phyloP scores from a whole-genome alignment of 2,113 vertebrate genomes.

The Epinephelus lanceolatus region DNA sequence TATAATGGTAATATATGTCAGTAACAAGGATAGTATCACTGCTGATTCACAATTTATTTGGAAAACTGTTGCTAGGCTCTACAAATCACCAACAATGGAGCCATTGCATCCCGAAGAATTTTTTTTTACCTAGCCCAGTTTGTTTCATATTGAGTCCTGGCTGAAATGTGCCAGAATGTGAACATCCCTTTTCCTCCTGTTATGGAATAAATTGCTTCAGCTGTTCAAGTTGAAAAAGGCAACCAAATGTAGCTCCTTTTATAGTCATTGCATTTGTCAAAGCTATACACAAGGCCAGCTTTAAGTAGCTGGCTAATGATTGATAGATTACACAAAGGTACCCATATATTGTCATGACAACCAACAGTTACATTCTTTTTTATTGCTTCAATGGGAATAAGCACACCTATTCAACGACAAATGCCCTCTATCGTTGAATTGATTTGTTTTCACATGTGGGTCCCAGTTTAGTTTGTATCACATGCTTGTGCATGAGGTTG shows the following conservation, averaged over 20 bases:
- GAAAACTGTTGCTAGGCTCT: not conserved
- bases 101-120: not conserved
- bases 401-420: not conserved
- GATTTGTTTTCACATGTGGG: not conserved
- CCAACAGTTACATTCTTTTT: not conserved
- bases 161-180: not conserved
- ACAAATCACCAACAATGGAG: conserved; percentile 21
- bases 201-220: not conserved
- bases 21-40: conserved; percentile 2
- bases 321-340: not conserved
- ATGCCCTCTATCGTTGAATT: not conserved
- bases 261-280: not conserved
- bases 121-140: not conserved
- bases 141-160: not conserved
- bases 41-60: conserved; percentile 4
- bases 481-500: not conserved
- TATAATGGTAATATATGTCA: conserved; percentile 2
- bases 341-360: conserved; percentile 12
- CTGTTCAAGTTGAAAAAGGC: not conserved
- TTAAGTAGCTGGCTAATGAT: not conserved
- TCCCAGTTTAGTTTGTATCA: not conserved
- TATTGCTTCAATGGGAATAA: not conserved
- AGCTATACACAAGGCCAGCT: not conserved
- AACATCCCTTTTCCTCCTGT: too few relatives aligned
- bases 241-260: not conserved